These are phyloP conservation scores for Peromyscus nudipes DNA, from an alignment of 2,797 vertebrate genomes.

Conservation along the genomic window DNA sequence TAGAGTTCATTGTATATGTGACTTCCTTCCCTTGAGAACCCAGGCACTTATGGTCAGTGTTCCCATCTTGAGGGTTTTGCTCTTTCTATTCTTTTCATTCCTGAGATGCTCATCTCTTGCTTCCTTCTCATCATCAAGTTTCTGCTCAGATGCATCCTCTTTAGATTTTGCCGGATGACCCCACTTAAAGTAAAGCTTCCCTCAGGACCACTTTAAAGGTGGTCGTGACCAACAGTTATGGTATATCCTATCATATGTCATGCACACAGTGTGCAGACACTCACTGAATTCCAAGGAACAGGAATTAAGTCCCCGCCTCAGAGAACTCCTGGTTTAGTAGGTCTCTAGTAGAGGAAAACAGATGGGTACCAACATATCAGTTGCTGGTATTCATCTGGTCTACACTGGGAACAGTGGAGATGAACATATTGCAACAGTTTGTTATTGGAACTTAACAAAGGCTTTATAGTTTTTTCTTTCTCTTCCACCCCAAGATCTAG, in stretches of 20 bases:
- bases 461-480: constrained; percentile 2
- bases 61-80: background rate
- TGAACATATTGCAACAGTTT: background rate
- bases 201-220: background rate
- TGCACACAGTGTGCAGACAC: background rate
- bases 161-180: background rate
- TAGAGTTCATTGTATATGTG: constrained; percentile 16
- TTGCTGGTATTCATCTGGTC: background rate
- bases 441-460: background rate
- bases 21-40: background rate
- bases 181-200: constrained; percentile 15
- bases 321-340: constrained; percentile 23
- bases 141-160: background rate
- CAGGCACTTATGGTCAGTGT: background rate
- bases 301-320: background rate
- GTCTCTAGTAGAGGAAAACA: constrained; percentile 35
- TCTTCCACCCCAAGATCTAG: background rate
- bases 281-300: constrained; percentile 13
- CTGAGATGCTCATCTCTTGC: background rate
- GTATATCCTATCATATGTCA: background rate
- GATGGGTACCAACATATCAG: background rate
- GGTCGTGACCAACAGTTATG: constrained; percentile 9
- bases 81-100: constrained; percentile 28
- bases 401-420: background rate
- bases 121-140: background rate